Evolutionary conservation across 1,140 invertebrate genomes (phyloP).

Genomic region (Drosophila jambulina): DNA sequence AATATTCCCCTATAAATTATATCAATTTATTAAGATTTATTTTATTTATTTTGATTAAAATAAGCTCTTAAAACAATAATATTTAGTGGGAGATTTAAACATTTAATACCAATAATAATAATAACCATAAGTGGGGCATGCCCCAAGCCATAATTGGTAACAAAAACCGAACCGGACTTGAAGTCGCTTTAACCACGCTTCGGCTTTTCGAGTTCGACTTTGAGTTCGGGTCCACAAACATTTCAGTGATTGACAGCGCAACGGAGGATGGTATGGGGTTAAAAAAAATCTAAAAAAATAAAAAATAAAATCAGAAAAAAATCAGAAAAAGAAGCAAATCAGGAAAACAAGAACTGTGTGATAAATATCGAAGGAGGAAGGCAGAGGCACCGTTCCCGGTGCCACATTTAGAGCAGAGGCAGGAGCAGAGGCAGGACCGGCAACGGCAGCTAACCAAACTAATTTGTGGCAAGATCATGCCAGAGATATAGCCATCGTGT

Average conservation of each 20-base stretch:
- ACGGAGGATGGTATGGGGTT: constrained; percentile 23
- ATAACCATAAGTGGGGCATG: background rate
- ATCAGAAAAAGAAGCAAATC: background rate
- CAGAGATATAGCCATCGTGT: constrained; percentile 75
- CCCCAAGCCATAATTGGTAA: background rate
- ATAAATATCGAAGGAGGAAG: constrained; percentile 15
- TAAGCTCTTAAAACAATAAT: background rate
- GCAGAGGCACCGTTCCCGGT: constrained; percentile 30
- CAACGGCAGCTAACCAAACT: constrained; percentile 81
- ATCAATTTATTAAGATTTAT: background rate
- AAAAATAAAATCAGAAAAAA: background rate
- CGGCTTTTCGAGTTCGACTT: constrained; percentile 59
- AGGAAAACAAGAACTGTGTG: constrained; percentile 29
- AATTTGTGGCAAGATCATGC: constrained; percentile 83
- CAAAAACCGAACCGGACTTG: constrained; percentile 40
- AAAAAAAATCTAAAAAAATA: background rate
- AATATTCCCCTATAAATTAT: background rate
- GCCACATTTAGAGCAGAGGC: constrained; percentile 55
- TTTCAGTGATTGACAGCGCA: constrained; percentile 59
- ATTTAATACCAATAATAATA: background rate
- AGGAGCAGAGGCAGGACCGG: constrained; percentile 18
- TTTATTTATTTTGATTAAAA: background rate
- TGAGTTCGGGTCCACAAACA: constrained; percentile 56
- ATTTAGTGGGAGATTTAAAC: background rate
- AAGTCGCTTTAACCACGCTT: constrained; percentile 62